Evolutionary conservation across 2,797 vertebrate species (phyloP).

Genomic region (Darevskia mixta): DNA sequence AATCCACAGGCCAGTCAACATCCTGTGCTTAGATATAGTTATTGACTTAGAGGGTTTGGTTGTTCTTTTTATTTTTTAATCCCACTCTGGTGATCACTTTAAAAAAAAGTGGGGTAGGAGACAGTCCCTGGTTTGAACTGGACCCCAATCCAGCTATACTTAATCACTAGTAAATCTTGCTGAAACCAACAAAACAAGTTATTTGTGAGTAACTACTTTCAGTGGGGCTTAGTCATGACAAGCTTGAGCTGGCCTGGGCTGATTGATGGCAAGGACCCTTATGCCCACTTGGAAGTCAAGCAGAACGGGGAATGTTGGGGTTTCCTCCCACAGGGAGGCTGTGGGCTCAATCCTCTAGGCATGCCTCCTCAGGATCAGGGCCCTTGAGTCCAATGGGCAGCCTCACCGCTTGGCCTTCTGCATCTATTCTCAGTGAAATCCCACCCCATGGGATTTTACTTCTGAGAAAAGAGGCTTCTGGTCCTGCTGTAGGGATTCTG

Average conservation of each 20-base stretch:
- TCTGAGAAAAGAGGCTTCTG: not conserved
- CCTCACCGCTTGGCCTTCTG: not conserved
- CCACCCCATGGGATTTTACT: not conserved
- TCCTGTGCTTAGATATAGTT: not conserved
- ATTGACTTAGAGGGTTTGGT: no score
- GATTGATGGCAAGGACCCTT: not conserved
- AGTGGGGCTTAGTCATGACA: not conserved
- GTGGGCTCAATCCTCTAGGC: no score
- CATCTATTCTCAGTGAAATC: no score
- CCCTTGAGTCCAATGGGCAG: not conserved
- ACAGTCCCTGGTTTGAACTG: no score
- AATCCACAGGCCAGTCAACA: not conserved
- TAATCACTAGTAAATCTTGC: not conserved
- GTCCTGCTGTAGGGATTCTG: not conserved
- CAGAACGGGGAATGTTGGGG: accelerated
- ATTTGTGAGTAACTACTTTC: no score
- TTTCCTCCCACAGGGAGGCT: not conserved
- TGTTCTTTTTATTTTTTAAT: no score
- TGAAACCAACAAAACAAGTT: not conserved
- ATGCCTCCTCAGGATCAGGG: no score
- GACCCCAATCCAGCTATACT: not conserved
- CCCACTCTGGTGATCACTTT: no score
- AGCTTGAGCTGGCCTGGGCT: not conserved
- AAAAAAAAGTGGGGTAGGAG: no score
- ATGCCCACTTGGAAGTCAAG: not conserved